phyloP scores from a whole-genome alignment of 2,113 vertebrate species.

The Neodontobutis hainanensis region DNA sequence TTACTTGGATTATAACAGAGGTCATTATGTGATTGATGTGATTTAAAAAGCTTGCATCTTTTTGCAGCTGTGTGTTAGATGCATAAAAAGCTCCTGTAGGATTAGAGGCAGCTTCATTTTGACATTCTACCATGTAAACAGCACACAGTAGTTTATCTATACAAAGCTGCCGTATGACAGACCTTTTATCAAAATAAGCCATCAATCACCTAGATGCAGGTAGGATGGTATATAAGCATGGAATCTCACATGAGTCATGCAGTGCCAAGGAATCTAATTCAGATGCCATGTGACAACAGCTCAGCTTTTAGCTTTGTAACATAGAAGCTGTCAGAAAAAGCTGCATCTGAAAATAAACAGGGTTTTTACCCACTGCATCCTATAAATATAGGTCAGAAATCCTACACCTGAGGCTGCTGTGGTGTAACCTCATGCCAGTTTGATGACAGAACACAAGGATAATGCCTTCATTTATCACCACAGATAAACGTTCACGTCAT shows the following conservation, averaged over 20 bases:
- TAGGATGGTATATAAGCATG: neutral
- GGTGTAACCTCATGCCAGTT: conserved; percentile 40
- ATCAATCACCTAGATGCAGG: neutral
- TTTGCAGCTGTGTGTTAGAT: conserved; percentile 13
- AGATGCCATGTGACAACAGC: conserved; percentile 58
- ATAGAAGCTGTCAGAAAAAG: conserved; percentile 47
- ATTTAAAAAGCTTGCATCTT: neutral
- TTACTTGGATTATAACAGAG: neutral
- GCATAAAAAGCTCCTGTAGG: conserved; percentile 7
- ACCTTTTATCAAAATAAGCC: neutral
- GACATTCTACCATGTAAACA: neutral
- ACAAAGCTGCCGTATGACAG: neutral
- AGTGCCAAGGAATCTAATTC: conserved; percentile 7
- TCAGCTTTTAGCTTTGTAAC: conserved; percentile 72
- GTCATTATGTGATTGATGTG: neutral
- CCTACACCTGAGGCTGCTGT: conserved; percentile 61
- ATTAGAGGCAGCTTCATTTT: conserved; percentile 6
- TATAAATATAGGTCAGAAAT: conserved; percentile 71
- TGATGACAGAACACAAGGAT: conserved; percentile 61
- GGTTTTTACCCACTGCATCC: conserved; percentile 57
- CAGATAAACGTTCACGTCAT: conserved; percentile 50
- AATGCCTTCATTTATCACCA: conserved; percentile 58
- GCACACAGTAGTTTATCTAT: neutral
- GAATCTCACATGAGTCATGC: neutral
- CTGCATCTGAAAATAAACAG: conserved; percentile 75